Base-by-base conservation (phyloP, 2,113 vertebrate species). In the Phycodurus eques region DNA sequence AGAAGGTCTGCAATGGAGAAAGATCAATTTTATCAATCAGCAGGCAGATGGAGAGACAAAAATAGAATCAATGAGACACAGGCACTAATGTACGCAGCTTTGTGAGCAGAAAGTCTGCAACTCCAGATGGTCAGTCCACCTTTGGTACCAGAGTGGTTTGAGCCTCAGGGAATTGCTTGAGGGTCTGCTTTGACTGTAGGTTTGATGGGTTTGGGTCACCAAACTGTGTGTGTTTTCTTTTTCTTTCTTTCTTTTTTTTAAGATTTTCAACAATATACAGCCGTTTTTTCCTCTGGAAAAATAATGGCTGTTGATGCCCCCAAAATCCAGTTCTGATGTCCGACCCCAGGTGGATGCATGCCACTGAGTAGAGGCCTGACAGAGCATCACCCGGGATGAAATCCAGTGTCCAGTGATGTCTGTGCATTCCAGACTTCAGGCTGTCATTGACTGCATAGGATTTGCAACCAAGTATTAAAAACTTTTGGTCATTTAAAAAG, bases 81-180 rank as follows among this genome's bases (percentile, higher is more conserved):
- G 60, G 65, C 51, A 70, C 65, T 31, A 69, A 42, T 69, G 42
- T 54, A 63, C 35, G 62, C 6, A 46, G 56, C 73, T 49, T 43
- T 8, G 71, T 35, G 59, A 73, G 61, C 73, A 49, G 47, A 70
- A 44, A 10, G 49, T 72, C 80, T 35, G 17, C 56, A 44, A 5
- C 44, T 75, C 84, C 77, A 85, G 77, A 83, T 85, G 77, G 79
- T 66, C 12, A 0, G 22, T 68, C 53, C 66, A 83, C 72, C 74
- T 82, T 64, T 76, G 81, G 83, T 81, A 81, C 65, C 1, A 9
- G 56, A 80, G 73, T 66, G 70, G 51, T 49, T 39, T 0, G 20
- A 17, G 62, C 51, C 49, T 64, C 59, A 2, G 53, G 43, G 51
- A 77, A 61, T 61, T 68, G 75, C 85, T 78, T 51, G 1, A 67